These are phyloP conservation scores for Drosophila borborema DNA, from an alignment of 2,888 invertebrate genomes.

Conservation along the genomic window DNA sequence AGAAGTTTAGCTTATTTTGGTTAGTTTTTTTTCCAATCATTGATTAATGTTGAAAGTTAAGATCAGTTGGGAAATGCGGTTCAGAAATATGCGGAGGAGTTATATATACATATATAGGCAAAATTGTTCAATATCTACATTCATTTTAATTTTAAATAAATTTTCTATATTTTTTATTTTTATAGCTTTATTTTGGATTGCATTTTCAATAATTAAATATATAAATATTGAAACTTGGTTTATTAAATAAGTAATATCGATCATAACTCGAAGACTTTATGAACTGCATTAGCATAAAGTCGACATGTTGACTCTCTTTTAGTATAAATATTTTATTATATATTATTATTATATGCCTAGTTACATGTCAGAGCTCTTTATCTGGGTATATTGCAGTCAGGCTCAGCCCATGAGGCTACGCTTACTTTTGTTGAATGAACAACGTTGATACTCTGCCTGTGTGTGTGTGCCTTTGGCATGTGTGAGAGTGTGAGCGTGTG, in stretches of 20 bases:
- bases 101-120: no score
- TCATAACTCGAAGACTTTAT: neutral
- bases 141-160: no score
- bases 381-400: constrained; percentile 5
- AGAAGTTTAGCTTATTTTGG: no score
- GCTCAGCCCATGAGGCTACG: neutral
- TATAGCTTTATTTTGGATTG: no score
- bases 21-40: neutral
- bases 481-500: constrained; percentile 1
- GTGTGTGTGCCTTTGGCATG: constrained; percentile 16
- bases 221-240: neutral
- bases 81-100: no score
- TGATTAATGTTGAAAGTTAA: neutral
- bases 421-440: constrained; percentile 45
- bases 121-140: no score
- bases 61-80: neutral
- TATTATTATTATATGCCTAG: no score
- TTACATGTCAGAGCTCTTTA: no score
- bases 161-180: no score
- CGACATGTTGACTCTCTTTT: neutral
- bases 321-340: neutral
- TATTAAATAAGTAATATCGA: neutral
- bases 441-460: constrained; percentile 18
- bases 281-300: neutral
- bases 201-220: neutral